Evolutionary conservation across 92 coral and sea anemone genomes (phyloP).

Genomic region (Isaurus tuberculatus): DNA sequence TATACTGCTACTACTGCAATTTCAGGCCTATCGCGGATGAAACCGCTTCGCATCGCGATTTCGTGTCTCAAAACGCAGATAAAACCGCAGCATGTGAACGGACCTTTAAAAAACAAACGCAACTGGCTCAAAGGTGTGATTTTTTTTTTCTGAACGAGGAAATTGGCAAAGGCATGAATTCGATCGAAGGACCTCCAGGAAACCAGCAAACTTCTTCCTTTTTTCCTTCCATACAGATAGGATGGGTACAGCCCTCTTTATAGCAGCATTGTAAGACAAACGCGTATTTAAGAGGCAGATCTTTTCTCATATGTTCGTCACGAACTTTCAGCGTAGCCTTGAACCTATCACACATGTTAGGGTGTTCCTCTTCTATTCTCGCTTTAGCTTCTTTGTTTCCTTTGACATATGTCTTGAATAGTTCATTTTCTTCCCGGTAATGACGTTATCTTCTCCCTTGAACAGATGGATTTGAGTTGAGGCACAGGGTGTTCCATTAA

Average conservation of each 20-base stretch:
- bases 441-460: constrained; percentile 59
- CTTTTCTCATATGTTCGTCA: constrained; percentile 7
- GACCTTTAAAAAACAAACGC: constrained; percentile 41
- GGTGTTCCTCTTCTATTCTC: constrained; percentile 46
- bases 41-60: constrained; percentile 36
- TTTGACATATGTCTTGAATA: constrained; percentile 56
- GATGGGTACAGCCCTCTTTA: constrained; percentile 41
- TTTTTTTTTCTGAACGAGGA: constrained; percentile 45
- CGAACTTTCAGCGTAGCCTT: constrained; percentile 2
- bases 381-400: constrained; percentile 60
- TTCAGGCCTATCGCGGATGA: constrained; percentile 28
- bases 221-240: constrained; percentile 38
- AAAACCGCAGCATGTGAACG: constrained; percentile 44
- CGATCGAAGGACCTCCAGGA: constrained; percentile 47
- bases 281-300: constrained; percentile 41
- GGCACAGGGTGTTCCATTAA: constrained; percentile 75
- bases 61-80: constrained; percentile 40
- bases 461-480: constrained; percentile 62
- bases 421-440: constrained; percentile 54
- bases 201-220: constrained; percentile 40
- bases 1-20: constrained; percentile 41
- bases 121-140: constrained; percentile 37
- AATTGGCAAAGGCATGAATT: constrained; percentile 37
- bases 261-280: constrained; percentile 45
- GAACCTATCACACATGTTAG: constrained; percentile 55